Base-by-base conservation (phyloP, 2,888 invertebrate species). In the Apodemia hepburni region DNA sequence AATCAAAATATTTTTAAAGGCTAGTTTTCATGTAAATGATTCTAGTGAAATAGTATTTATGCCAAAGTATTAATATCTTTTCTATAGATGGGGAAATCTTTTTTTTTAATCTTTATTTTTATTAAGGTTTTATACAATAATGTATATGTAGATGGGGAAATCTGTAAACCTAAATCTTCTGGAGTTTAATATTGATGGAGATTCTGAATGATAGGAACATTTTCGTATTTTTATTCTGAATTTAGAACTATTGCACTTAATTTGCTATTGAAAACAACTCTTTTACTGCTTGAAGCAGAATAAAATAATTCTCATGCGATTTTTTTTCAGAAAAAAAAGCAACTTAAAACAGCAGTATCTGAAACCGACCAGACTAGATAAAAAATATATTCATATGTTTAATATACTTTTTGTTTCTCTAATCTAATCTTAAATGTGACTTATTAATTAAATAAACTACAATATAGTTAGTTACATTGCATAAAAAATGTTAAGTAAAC, bases 121-220 rank as follows among this genome's bases (percentile, higher is more conserved):
- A n/a, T n/a, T n/a, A n/a, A n/a, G n/a, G n/a, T n/a, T n/a, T n/a
- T n/a, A n/a, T n/a, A n/a, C n/a, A n/a, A n/a, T n/a, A n/a, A n/a
- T n/a, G n/a, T n/a, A n/a, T n/a, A n/a, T n/a, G n/a, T n/a, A n/a
- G n/a, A n/a, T n/a, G n/a, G n/a, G n/a, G 22, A 22, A 22, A 2
- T 22, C 42, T 15, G 42, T 15, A 15, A 15, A 5, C 54, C 54
- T 27, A 54, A 54, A 54, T 54, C 15, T 18, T 54, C 6, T 54
- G 27, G 15, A 27, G 54, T 54, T 27, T 54, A 51, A 54, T 54
- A 15, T 54, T 29, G 35, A 42, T 63, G 67, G 68, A 67, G 63
- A 68, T 66, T 63, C 64, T 62, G 59, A 42, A 59, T 59, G 57
- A 62, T 68, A 67, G 68, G 67, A 68, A 66, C 67, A 67, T 27